A percentile compares a stretch with the other conserved stretches of the same genome.
These are phyloP conservation scores for Syngnathus floridae DNA, from an alignment of 2,113 vertebrate species.

Conservation along the genomic window DNA sequence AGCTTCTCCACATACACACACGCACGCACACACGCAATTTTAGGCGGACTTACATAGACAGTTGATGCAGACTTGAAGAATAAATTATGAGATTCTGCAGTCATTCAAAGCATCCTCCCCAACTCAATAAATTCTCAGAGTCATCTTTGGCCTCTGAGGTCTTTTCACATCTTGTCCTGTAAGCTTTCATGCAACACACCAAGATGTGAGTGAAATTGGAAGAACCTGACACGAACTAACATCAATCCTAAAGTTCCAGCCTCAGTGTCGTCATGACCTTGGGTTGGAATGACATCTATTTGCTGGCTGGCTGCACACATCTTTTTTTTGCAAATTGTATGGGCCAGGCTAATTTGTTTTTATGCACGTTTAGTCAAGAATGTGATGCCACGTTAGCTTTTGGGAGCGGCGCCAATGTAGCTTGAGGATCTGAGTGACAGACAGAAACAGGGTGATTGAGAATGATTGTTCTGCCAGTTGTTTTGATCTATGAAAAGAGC, in stretches of 20 bases:
- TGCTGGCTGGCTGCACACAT: conserved; percentile 75
- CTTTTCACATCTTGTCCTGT: conserved; percentile 35
- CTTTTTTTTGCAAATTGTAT: conserved; percentile 74
- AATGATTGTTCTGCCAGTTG: conserved; percentile 63
- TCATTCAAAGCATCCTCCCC: background rate
- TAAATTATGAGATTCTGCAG: conserved; percentile 4
- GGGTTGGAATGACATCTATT: conserved; percentile 76
- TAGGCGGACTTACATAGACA: background rate
- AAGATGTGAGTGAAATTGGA: conserved; percentile 56
- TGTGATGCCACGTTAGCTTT: conserved; percentile 67
- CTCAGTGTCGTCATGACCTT: conserved; percentile 69
- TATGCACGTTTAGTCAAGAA: conserved; percentile 75
- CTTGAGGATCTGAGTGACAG: conserved; percentile 59
- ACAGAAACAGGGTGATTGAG: conserved; percentile 68
- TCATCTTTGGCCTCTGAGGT: conserved; percentile 20
- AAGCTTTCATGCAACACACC: conserved; percentile 44
- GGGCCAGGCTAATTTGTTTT: conserved; percentile 75
- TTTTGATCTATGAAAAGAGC: conserved; percentile 64
- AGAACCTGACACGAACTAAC: conserved; percentile 57
- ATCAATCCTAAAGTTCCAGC: conserved; percentile 71
- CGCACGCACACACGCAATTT: background rate
- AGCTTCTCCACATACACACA: background rate
- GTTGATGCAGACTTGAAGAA: background rate
- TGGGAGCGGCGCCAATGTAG: conserved; percentile 56
- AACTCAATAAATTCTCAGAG: conserved; percentile 1